Percentiles rank a stretch among this genome's conserved stretches.
Conservation (phyloP, 1,140 invertebrate genomes). For the Holotrichia oblita region DNA sequence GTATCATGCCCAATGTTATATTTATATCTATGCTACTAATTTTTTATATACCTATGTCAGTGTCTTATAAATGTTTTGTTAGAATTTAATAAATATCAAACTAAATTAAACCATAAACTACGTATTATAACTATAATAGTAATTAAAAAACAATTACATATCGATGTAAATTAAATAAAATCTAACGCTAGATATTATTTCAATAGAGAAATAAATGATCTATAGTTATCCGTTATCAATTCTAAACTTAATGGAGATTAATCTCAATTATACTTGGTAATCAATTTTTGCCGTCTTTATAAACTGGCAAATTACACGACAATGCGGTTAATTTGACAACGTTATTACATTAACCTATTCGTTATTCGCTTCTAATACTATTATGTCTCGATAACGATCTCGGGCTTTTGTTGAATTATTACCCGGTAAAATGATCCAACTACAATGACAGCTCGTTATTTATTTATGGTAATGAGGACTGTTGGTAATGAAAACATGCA, state of each 20-base stretch:
- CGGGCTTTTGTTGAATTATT: not conserved
- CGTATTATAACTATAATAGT: no score
- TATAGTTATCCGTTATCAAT: not conserved
- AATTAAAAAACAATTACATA: no score
- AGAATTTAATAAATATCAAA: no score
- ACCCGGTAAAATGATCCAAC: not conserved
- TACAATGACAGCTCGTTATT: not conserved
- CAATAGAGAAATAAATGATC: no score
- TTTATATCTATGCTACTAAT: no score
- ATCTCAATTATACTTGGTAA: not conserved
- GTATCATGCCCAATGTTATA: no score
- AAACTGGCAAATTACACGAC: not conserved
- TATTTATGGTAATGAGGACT: not conserved
- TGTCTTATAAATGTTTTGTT: no score
- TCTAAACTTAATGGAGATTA: not conserved
- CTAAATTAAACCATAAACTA: no score
- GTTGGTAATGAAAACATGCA: not conserved
- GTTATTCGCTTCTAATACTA: not conserved
- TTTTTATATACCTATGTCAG: no score
- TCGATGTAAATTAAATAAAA: no score
- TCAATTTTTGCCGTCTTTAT: not conserved
- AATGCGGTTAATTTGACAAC: not conserved
- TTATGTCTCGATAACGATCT: not conserved
- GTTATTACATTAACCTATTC: constrained; percentile 8
- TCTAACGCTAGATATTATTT: no score